Conservation (phyloP, 2,888 invertebrate species). For the Machimus rusticus region DNA sequence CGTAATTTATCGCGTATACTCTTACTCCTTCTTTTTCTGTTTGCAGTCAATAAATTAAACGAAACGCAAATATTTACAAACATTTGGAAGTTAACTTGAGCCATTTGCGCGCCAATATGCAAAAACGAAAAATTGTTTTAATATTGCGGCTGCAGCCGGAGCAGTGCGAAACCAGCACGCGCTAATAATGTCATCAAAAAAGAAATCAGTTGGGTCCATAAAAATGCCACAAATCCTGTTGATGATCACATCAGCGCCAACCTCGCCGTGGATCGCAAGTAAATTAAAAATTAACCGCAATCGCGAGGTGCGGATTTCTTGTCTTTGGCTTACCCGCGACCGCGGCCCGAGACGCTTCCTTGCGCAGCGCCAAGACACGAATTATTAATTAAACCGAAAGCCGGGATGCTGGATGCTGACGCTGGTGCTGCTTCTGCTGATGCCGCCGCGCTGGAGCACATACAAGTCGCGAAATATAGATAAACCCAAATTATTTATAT, state of each 20-base stretch:
- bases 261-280: neutral
- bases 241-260: neutral
- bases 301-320: neutral
- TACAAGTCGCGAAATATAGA: constrained; percentile 35
- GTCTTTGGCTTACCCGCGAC: neutral
- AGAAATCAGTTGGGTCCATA: neutral
- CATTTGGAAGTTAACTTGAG: neutral
- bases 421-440: too few relatives aligned
- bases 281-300: neutral
- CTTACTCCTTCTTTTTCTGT: neutral
- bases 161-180: neutral
- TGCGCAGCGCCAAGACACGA: constrained; percentile 19
- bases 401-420: neutral
- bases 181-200: neutral
- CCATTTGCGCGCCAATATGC: neutral
- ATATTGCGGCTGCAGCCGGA: neutral
- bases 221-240: neutral
- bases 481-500: constrained; percentile 37
- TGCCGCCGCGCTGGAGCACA: neutral
- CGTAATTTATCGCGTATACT: neutral
- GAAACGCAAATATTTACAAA: neutral
- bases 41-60: neutral
- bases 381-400: constrained; percentile 34
- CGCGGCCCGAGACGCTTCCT: neutral
- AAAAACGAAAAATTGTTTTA: neutral